Percentiles rank a stretch among this genome's conserved stretches.
These are phyloP conservation scores for Chinchilla lanigera DNA, from an alignment of 2,113 vertebrate genomes.

Conservation along the genomic window DNA sequence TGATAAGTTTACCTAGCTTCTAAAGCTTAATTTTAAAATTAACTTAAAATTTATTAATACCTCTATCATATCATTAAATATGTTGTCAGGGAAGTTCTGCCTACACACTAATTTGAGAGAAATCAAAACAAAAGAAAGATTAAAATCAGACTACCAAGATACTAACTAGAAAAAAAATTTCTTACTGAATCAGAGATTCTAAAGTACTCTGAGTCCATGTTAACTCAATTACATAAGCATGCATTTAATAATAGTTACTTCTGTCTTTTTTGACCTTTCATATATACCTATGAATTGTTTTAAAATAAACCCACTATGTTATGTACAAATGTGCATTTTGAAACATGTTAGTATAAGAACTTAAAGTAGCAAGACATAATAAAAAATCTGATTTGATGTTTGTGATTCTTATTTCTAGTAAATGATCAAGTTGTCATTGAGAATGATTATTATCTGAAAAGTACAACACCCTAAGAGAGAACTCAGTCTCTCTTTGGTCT, in stretches of 20 bases:
- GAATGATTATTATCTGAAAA: neutral
- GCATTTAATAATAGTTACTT: neutral
- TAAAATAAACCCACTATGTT: neutral
- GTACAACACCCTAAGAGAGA: neutral
- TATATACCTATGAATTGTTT: neutral
- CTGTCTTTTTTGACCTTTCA: neutral
- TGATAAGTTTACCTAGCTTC: neutral
- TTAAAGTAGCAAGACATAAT: neutral
- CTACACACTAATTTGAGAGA: neutral
- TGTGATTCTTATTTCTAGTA: neutral
- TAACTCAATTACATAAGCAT: neutral
- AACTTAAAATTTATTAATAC: neutral
- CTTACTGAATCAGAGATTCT: neutral
- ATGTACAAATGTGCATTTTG: neutral
- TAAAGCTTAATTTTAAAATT: conserved; percentile 25
- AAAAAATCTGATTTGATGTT: neutral
- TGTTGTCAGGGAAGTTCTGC: neutral
- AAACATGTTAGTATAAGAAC: neutral
- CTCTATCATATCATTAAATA: conserved; percentile 31
- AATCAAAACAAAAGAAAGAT: conserved; percentile 29
- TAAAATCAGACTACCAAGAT: neutral
- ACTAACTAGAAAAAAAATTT: conserved; percentile 23
- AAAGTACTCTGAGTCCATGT: neutral
- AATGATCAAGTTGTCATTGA: neutral
- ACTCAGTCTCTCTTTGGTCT: neutral